phyloP scores from a whole-genome alignment of 2,113 vertebrate genomes.

The Paraplagusia blochii region DNA sequence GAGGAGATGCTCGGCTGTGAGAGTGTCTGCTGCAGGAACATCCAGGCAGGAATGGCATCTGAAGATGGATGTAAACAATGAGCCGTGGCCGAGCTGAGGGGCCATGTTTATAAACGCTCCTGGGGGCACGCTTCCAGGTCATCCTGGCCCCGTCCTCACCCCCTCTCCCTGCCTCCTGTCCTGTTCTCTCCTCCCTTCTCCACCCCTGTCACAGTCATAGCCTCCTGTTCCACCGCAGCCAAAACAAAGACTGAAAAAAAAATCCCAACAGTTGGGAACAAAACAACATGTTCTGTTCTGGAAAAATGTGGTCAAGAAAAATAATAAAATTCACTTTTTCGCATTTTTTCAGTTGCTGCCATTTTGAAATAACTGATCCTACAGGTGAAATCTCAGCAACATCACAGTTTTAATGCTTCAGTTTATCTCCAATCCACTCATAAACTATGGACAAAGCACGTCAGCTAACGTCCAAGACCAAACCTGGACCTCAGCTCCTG shows the following conservation, averaged over 20 bases:
- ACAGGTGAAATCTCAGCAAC: too few relatives aligned
- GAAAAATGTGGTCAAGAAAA: too few relatives aligned
- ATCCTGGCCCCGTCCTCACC: constrained; percentile 60
- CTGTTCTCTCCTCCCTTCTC: constrained; percentile 25
- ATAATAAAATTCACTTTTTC: too few relatives aligned
- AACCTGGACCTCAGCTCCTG: too few relatives aligned
- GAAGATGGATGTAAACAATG: constrained; percentile 56
- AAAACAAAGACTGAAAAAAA: constrained; percentile 1
- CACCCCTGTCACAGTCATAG: constrained; percentile 29
- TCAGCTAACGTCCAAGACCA: too few relatives aligned
- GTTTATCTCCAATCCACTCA: too few relatives aligned
- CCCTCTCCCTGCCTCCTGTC: constrained; percentile 3
- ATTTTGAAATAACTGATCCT: too few relatives aligned
- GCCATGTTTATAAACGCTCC: constrained; percentile 71
- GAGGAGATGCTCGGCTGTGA: not conserved
- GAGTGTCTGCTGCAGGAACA: not conserved
- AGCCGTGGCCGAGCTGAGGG: constrained; percentile 34
- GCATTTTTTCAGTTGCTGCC: too few relatives aligned
- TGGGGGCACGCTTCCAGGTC: constrained; percentile 63
- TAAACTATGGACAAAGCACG: too few relatives aligned
- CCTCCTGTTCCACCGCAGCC: constrained; percentile 11
- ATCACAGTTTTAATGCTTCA: too few relatives aligned
- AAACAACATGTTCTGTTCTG: too few relatives aligned
- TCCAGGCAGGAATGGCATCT: constrained; percentile 19
- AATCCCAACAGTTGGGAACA: constrained; percentile 7